Conservation (phyloP, 2,888 invertebrate species). For the Caenorhabditis parvicauda region DNA sequence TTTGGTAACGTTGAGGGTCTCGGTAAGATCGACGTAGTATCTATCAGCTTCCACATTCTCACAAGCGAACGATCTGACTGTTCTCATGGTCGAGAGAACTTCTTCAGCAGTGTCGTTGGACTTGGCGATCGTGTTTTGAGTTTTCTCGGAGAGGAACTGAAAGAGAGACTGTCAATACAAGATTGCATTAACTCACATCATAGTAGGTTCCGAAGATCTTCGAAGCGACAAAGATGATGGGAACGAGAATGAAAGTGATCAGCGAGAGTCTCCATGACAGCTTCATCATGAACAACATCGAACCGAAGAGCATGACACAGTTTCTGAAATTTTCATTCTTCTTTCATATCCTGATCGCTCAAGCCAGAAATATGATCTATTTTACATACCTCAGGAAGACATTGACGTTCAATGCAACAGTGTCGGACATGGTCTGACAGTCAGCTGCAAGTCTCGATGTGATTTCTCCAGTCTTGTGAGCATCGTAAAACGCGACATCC, state of each 20-base stretch:
- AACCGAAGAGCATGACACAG: conserved; percentile 64
- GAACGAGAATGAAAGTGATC: conserved; percentile 65
- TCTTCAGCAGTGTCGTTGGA: conserved; percentile 66
- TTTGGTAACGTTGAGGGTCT: conserved; percentile 52
- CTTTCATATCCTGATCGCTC: background rate
- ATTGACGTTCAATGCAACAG: conserved; percentile 64
- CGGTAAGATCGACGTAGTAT: conserved; percentile 52
- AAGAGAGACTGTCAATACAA: conserved; percentile 6
- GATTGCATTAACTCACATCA: conserved; percentile 51
- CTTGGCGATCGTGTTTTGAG: conserved; percentile 64
- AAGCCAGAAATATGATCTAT: too few relatives aligned
- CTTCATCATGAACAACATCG: conserved; percentile 65
- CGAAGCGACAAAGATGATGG: conserved; percentile 63
- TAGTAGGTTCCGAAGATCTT: conserved; percentile 65
- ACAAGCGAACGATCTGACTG: conserved; percentile 65
- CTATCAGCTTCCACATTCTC: conserved; percentile 62
- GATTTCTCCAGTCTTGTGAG: conserved; percentile 64
- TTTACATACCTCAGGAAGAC: conserved; percentile 60
- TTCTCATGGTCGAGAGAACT: conserved; percentile 64
- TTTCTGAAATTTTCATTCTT: conserved; percentile 43
- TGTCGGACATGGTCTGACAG: conserved; percentile 65
- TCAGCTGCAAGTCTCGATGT: conserved; percentile 65
- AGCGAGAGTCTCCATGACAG: conserved; percentile 65
- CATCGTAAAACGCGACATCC: conserved; percentile 65
- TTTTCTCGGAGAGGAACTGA: conserved; percentile 57